Evolutionary conservation across 2,113 vertebrate genomes (phyloP).

Genomic region (Oreotragus oreotragus): DNA sequence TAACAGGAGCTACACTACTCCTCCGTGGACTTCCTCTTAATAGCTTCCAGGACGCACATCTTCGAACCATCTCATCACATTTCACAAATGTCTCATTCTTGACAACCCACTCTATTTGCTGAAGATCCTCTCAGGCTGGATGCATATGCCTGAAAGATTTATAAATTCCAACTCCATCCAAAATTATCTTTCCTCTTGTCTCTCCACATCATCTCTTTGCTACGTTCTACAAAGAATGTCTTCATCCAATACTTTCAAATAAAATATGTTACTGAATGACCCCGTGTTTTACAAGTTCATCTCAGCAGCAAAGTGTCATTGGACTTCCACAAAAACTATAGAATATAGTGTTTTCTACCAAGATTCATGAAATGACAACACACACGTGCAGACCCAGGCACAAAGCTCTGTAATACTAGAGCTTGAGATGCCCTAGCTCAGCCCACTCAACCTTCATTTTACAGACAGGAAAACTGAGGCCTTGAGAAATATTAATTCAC

Average conservation of each 20-base stretch:
- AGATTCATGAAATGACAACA: neutral
- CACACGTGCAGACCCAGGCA: neutral
- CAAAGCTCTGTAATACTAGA: neutral
- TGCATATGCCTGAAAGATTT: conserved; percentile 29
- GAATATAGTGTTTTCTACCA: neutral
- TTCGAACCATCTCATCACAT: conserved; percentile 37
- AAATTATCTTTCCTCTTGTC: conserved; percentile 49
- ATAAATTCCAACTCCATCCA: conserved; percentile 35
- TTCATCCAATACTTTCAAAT: neutral
- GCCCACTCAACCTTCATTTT: neutral
- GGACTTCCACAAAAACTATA: neutral
- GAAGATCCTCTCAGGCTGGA: conserved; percentile 38
- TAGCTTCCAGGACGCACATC: conserved; percentile 46
- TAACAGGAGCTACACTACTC: conserved; percentile 19
- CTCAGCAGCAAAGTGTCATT: neutral
- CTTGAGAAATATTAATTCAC: neutral
- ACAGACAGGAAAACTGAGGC: neutral
- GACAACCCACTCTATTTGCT: conserved; percentile 54
- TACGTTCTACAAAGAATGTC: neutral
- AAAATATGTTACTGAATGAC: neutral
- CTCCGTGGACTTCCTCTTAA: conserved; percentile 44
- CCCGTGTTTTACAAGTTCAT: neutral
- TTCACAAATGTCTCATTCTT: conserved; percentile 56
- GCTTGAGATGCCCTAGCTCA: neutral
- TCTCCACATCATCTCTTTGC: neutral